phyloP scores from a whole-genome alignment of 2,113 vertebrate genomes.

The Dicerorhinus sumatrensis region DNA sequence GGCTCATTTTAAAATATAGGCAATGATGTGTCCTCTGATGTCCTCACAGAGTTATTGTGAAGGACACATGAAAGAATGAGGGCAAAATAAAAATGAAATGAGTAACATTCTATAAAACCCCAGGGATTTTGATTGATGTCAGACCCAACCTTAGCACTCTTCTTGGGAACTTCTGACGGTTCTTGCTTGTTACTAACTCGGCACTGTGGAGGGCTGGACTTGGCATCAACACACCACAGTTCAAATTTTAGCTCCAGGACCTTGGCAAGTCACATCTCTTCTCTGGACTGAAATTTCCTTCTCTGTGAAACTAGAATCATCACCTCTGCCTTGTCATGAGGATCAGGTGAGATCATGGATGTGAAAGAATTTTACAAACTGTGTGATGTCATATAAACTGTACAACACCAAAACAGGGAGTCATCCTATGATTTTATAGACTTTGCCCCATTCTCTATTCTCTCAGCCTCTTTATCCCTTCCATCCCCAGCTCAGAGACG shows the following conservation, averaged over 20 bases:
- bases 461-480: not conserved
- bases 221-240: not conserved
- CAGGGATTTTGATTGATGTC: not conserved
- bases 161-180: not conserved
- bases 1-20: not conserved
- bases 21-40: not conserved
- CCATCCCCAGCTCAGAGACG: not conserved
- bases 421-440: not conserved
- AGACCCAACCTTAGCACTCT: not conserved
- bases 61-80: not conserved
- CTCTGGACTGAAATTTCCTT: not conserved
- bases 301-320: not conserved
- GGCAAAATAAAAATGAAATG: slow-evolving; percentile 33
- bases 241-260: not conserved
- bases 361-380: not conserved
- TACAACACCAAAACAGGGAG: not conserved
- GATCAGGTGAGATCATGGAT: not conserved
- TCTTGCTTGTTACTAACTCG: not conserved
- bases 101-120: not conserved
- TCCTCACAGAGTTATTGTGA: not conserved
- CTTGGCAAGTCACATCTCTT: not conserved
- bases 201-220: not conserved
- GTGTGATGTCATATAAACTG: not conserved
- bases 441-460: not conserved
- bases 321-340: not conserved